These are phyloP conservation scores for Zygaena filipendulae DNA, from an alignment of 2,888 invertebrate genomes.

Conservation along the genomic window DNA sequence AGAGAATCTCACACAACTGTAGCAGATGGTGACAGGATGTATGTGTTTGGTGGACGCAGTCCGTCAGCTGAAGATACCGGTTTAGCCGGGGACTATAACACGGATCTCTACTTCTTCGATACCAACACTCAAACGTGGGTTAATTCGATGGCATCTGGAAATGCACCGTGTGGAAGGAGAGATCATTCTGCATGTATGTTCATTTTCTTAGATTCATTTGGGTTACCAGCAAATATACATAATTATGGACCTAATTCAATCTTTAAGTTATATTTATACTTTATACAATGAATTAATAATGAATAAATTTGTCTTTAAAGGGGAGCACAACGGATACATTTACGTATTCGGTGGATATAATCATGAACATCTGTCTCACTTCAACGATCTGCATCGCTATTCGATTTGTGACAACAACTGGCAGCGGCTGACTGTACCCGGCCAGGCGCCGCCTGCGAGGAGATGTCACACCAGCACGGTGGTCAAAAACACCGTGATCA, in stretches of 20 bases:
- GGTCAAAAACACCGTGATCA: no score
- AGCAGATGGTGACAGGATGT: conserved; percentile 80
- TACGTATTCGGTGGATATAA: conserved; percentile 93
- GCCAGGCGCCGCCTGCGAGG: conserved; percentile 62
- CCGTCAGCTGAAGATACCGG: no score
- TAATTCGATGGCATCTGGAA: conserved; percentile 65
- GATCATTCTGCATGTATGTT: conserved; percentile 89
- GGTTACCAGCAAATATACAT: no score
- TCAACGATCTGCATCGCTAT: conserved; percentile 83
- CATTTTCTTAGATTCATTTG: no score
- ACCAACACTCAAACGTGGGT: conserved; percentile 75
- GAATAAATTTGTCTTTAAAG: conserved; percentile 67
- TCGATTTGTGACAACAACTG: conserved; percentile 68
- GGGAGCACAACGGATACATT: conserved; percentile 78
- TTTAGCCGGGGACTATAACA: no score
- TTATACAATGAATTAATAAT: no score
- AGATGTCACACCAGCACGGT: no score
- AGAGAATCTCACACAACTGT: conserved; percentile 91
- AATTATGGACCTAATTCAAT: no score
- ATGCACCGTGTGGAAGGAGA: conserved; percentile 79
- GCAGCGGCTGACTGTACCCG: conserved; percentile 67
- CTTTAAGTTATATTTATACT: no score
- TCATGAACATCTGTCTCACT: conserved; percentile 77
- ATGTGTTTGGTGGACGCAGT: conserved; percentile 88
- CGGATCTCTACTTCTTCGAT: no score